These are phyloP conservation scores for Rhombomys opimus DNA, from an alignment of 2,113 vertebrate genomes.

Conservation along the genomic window DNA sequence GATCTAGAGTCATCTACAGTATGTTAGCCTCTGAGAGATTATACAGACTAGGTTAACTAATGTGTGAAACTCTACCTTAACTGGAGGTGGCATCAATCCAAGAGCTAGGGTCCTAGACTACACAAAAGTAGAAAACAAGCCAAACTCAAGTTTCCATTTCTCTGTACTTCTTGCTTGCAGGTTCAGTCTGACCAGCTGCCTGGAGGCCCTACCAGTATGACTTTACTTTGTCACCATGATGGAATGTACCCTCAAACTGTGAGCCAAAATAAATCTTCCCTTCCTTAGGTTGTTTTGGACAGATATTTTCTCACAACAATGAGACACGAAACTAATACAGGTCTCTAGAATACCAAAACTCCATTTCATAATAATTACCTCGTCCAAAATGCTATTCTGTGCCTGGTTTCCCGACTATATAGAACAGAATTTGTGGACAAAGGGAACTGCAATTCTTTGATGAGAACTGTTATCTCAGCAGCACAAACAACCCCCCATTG, in stretches of 20 bases:
- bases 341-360: background rate
- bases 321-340: background rate
- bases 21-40: background rate
- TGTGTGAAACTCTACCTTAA: background rate
- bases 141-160: background rate
- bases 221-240: background rate
- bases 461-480: background rate
- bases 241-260: background rate
- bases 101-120: background rate
- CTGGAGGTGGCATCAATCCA: background rate
- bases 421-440: constrained; percentile 18
- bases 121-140: background rate
- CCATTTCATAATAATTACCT: background rate
- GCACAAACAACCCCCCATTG: background rate
- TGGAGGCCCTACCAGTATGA: background rate
- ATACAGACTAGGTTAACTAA: background rate
- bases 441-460: background rate
- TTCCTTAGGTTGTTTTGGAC: background rate
- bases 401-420: background rate
- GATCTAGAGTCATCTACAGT: background rate
- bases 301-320: background rate
- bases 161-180: background rate
- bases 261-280: background rate
- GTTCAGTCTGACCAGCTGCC: background rate
- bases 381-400: background rate